A percentile compares a stretch with the other conserved stretches of the same genome.
Evolutionary conservation across 2,888 invertebrate genomes (phyloP).

Genomic region (Agonopterix arenella): DNA sequence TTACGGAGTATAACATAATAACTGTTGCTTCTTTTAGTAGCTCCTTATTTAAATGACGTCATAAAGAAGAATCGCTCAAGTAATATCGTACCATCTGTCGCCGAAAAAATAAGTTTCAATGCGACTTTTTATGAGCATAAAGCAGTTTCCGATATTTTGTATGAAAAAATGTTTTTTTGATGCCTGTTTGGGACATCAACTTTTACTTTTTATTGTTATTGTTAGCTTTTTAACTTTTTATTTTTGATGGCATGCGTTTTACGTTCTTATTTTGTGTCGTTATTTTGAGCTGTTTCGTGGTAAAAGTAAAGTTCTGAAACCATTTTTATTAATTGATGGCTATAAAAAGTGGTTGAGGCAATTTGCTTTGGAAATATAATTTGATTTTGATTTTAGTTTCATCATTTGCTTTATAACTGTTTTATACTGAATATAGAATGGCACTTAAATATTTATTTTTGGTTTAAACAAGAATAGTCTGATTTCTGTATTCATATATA

Average conservation of each 20-base stretch:
- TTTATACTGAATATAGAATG: too few species aligned
- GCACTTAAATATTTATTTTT: too few species aligned
- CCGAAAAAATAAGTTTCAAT: conserved; percentile 53
- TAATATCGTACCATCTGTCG: conserved; percentile 65
- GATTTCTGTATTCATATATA: too few species aligned
- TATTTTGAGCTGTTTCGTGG: too few species aligned
- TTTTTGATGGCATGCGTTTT: conserved; percentile 7
- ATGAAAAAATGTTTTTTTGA: conserved; percentile 46
- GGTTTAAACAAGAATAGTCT: too few species aligned
- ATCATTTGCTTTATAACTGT: too few species aligned
- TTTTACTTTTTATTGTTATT: conserved; percentile 22
- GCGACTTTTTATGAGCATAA: conserved; percentile 53
- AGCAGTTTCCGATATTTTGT: conserved; percentile 51
- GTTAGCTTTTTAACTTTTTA: conserved; percentile 6
- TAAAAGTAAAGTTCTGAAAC: too few species aligned
- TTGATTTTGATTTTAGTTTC: too few species aligned
- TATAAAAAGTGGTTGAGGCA: too few species aligned
- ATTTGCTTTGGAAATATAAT: too few species aligned
- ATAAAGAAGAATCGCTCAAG: conserved; percentile 58
- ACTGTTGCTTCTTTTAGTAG: conserved; percentile 39
- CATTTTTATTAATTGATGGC: too few species aligned
- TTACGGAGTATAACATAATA: conserved; percentile 21
- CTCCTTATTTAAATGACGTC: conserved; percentile 62
- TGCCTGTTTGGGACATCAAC: conserved; percentile 15
- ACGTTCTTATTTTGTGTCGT: conserved; percentile 5